Percentiles rank a stretch among this genome's conserved stretches.
Evolutionary conservation across 2,888 invertebrate species (phyloP).

Genomic region (Bombyx huttoni): DNA sequence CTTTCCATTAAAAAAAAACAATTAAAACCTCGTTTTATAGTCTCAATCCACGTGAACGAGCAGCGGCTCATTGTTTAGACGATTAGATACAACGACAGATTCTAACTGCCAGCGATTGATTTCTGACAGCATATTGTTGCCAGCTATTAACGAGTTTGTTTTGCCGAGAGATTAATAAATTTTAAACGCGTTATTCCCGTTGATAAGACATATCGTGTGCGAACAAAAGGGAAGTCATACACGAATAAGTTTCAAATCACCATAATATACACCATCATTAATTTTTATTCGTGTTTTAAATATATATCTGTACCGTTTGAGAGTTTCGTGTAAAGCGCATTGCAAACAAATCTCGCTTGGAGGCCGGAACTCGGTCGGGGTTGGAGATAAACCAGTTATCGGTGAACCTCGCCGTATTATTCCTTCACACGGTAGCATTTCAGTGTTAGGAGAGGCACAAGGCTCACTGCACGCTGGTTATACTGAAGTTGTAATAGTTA

Average conservation of each 20-base stretch:
- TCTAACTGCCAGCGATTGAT: slow-evolving; percentile 10
- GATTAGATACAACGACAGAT: slow-evolving; percentile 11
- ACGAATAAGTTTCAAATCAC: neutral
- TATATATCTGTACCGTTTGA: neutral
- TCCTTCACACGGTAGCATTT: slow-evolving; percentile 8
- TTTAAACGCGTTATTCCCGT: neutral
- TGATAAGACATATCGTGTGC: neutral
- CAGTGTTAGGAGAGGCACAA: slow-evolving; percentile 16
- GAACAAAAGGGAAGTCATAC: too few species aligned
- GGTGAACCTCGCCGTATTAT: slow-evolving; percentile 18
- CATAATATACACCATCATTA: neutral
- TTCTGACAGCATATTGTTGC: neutral
- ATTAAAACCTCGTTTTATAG: slow-evolving; percentile 2
- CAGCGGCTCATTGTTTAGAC: slow-evolving; percentile 9
- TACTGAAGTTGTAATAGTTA: slow-evolving; percentile 11
- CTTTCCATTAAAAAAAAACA: slow-evolving; percentile 8
- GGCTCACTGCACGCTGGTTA: slow-evolving; percentile 24
- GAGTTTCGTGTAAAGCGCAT: slow-evolving; percentile 27
- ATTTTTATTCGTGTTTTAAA: neutral
- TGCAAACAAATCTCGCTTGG: slow-evolving; percentile 23
- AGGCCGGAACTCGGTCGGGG: slow-evolving; percentile 21
- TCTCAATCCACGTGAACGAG: slow-evolving; percentile 8
- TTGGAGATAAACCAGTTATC: slow-evolving; percentile 14
- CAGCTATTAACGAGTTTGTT: neutral
- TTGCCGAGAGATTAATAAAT: neutral